These are phyloP conservation scores for Aegypius monachus DNA, from an alignment of 2,113 vertebrate species.

Conservation along the genomic window DNA sequence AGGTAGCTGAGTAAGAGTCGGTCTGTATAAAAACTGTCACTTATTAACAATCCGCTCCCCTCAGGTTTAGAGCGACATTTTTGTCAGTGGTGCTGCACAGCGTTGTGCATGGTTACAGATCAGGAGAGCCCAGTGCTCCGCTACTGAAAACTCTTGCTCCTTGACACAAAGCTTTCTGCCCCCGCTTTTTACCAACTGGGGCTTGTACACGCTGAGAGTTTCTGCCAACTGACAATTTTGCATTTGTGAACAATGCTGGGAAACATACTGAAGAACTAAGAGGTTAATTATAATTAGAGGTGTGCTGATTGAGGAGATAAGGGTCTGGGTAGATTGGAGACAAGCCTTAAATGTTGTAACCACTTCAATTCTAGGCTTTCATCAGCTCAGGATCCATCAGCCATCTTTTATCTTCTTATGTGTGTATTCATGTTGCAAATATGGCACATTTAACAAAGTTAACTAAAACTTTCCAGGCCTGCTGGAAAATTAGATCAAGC, in stretches of 20 bases:
- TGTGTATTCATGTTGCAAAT: background rate
- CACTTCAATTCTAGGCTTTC: background rate
- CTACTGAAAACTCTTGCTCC: background rate
- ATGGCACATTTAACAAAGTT: background rate
- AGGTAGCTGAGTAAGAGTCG: background rate
- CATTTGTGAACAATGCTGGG: background rate
- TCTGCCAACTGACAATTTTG: background rate
- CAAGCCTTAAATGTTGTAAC: background rate
- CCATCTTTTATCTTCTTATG: background rate
- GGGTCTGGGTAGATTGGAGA: background rate
- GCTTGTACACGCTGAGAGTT: fast-evolving
- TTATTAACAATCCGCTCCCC: background rate
- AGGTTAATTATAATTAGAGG: slow-evolving; percentile 17
- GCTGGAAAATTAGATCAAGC: background rate
- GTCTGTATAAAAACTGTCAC: background rate
- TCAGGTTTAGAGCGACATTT: background rate
- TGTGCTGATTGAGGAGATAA: background rate
- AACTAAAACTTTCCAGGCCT: background rate
- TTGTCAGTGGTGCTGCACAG: background rate
- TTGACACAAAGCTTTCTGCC: background rate
- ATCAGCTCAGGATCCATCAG: background rate
- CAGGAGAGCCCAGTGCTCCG: background rate
- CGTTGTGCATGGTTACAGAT: background rate
- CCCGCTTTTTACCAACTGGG: background rate
- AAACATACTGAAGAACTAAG: background rate